phyloP scores from a whole-genome alignment of 2,797 vertebrate species.

The Acanthiza pusilla region DNA sequence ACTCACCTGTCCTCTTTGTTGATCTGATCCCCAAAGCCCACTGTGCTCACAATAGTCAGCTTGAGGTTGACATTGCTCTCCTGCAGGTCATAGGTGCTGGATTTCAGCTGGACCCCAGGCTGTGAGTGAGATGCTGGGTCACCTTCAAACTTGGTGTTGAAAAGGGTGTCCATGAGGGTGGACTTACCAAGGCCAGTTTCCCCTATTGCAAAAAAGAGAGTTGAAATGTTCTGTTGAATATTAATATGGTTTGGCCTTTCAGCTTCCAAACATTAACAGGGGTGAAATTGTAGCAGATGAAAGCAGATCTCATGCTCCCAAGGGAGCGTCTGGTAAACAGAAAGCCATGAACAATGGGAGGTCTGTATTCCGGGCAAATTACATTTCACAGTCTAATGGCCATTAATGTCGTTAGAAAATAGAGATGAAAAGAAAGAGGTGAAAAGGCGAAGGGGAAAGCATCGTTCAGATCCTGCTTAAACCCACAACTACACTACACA shows the following conservation, averaged over 20 bases:
- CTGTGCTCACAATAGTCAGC: conserved; percentile 90
- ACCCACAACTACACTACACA: background rate
- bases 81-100: conserved; percentile 93
- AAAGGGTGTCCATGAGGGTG: conserved; percentile 97
- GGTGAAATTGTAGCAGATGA: conserved; percentile 29
- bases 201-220: conserved; percentile 70
- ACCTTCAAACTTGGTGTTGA: conserved; percentile 97
- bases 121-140: conserved; percentile 93
- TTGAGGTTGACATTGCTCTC: conserved; percentile 96
- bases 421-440: conserved; percentile 32
- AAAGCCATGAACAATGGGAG: conserved; percentile 39
- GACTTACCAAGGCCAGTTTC: conserved; percentile 98
- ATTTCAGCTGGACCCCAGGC: conserved; percentile 92
- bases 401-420: conserved; percentile 15
- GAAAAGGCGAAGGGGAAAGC: conserved; percentile 25
- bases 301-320: conserved; percentile 34
- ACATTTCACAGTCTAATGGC: conserved; percentile 50
- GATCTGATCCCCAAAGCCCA: conserved; percentile 97
- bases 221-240: background rate
- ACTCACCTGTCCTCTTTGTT: conserved; percentile 96
- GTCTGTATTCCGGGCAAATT: conserved; percentile 39
- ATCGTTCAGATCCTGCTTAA: background rate
- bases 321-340: conserved; percentile 22
- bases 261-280: conserved; percentile 20
- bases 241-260: background rate